Percentiles rank a stretch among this genome's conserved stretches.
Conservation (phyloP, 2,888 invertebrate species). For the Lagria hirta region DNA sequence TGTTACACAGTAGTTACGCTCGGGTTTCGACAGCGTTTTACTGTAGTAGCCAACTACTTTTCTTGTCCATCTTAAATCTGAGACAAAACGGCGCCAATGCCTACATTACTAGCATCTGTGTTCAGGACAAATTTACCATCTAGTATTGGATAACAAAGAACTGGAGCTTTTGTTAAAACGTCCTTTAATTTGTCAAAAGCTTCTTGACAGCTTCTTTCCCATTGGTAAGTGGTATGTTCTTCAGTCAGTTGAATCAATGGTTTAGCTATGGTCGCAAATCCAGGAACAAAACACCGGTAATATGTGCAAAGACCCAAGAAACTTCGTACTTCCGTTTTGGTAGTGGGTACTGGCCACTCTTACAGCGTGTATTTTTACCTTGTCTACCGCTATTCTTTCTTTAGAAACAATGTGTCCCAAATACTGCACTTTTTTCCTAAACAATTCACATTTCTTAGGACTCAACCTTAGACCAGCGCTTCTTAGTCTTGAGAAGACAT, state of each 20-base stretch:
- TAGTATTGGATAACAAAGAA: constrained; percentile 32
- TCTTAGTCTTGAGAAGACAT: constrained; percentile 32
- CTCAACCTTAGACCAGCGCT: constrained; percentile 40
- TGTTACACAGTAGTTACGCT: constrained; percentile 37
- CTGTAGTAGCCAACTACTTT: constrained; percentile 31
- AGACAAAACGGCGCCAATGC: constrained; percentile 22
- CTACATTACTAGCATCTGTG: constrained; percentile 24
- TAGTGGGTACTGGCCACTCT: constrained; percentile 4
- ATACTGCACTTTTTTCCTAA: constrained; percentile 40
- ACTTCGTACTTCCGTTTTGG: constrained; percentile 3
- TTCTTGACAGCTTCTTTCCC: too few species aligned
- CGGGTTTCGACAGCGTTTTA: constrained; percentile 26
- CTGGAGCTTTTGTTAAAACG: too few species aligned
- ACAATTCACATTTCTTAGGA: constrained; percentile 43
- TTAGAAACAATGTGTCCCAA: constrained; percentile 36
- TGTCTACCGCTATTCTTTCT: constrained; percentile 21
- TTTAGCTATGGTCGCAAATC: constrained; percentile 28
- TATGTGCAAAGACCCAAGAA: constrained; percentile 18
- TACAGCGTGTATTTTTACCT: constrained; percentile 4
- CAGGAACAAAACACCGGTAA: constrained; percentile 17
- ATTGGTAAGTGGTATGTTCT: too few species aligned
- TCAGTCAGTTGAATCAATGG: constrained; percentile 23
- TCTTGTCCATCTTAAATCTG: constrained; percentile 30
- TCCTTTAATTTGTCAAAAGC: too few species aligned
- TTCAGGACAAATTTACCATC: constrained; percentile 21